A percentile compares a stretch with the other conserved stretches of the same genome.
phyloP scores from a whole-genome alignment of 2,888 invertebrate genomes.

The Catotricha subobsoleta region DNA sequence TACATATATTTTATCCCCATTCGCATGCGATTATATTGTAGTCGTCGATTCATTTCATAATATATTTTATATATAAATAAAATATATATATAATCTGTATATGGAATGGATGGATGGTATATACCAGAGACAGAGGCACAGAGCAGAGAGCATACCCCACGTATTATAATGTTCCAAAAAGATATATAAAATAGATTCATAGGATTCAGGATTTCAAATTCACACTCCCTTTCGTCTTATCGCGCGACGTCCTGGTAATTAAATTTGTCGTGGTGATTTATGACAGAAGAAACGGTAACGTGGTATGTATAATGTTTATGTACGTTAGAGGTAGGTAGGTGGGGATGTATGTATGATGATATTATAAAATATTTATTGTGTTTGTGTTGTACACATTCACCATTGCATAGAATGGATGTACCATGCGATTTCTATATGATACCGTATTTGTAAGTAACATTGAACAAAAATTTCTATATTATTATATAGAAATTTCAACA shows the following conservation, averaged over 20 bases:
- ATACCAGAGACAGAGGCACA: background rate
- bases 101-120: too few relatives aligned
- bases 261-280: conserved; percentile 18
- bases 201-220: conserved; percentile 9
- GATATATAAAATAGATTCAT: conserved; percentile 9
- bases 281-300: conserved; percentile 15
- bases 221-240: conserved; percentile 12
- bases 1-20: background rate
- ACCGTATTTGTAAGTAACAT: background rate
- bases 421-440: conserved; percentile 2
- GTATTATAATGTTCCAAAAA: background rate
- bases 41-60: too few relatives aligned
- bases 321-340: too few relatives aligned
- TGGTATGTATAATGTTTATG: conserved; percentile 1
- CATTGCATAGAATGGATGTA: background rate
- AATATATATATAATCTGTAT: too few relatives aligned
- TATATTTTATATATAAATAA: too few relatives aligned
- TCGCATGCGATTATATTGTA: too few relatives aligned
- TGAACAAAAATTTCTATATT: background rate
- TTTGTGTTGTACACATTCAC: too few relatives aligned
- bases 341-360: too few relatives aligned
- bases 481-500: background rate
- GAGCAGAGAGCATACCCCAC: background rate
- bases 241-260: conserved; percentile 14
- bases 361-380: too few relatives aligned